Percentiles rank a stretch among this genome's conserved stretches.
phyloP scores from a whole-genome alignment of 2,888 invertebrate species.

The Acrocera orbiculus region DNA sequence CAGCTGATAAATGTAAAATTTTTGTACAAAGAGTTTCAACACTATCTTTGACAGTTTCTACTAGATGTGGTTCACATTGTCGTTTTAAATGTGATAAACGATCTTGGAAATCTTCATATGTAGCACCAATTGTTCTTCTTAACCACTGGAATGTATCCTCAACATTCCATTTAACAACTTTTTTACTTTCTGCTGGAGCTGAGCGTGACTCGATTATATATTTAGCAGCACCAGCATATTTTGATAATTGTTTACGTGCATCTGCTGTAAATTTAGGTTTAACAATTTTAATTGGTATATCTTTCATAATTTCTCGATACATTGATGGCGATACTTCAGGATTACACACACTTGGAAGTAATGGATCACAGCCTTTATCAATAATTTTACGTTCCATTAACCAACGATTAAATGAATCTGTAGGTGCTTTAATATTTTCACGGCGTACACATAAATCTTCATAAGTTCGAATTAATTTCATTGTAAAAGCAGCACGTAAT shows the following conservation, averaged over 20 bases:
- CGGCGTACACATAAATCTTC: conserved; percentile 87
- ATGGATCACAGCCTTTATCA: conserved; percentile 76
- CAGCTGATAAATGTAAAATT: conserved; percentile 80
- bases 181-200: conserved; percentile 81
- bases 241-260: conserved; percentile 81
- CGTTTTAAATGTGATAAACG: conserved; percentile 79
- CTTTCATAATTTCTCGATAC: conserved; percentile 96
- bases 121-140: conserved; percentile 78
- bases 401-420: conserved; percentile 94
- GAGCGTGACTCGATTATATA: conserved; percentile 91
- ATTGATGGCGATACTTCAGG: conserved; percentile 86
- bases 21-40: conserved; percentile 92
- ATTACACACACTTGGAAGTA: conserved; percentile 79
- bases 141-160: conserved; percentile 96
- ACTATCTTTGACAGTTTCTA: conserved; percentile 83
- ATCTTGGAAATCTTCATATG: conserved; percentile 70
- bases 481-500: conserved; percentile 61
- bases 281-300: conserved; percentile 90
- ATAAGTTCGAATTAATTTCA: conserved; percentile 77
- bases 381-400: conserved; percentile 86
- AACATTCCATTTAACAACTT: conserved; percentile 97
- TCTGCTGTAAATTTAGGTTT: conserved; percentile 91
- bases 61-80: conserved; percentile 90
- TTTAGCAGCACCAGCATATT: conserved; percentile 92
- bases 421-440: conserved; percentile 86